phyloP scores from a whole-genome alignment of 2,888 invertebrate genomes.

The Acanthosepion lycidas region DNA sequence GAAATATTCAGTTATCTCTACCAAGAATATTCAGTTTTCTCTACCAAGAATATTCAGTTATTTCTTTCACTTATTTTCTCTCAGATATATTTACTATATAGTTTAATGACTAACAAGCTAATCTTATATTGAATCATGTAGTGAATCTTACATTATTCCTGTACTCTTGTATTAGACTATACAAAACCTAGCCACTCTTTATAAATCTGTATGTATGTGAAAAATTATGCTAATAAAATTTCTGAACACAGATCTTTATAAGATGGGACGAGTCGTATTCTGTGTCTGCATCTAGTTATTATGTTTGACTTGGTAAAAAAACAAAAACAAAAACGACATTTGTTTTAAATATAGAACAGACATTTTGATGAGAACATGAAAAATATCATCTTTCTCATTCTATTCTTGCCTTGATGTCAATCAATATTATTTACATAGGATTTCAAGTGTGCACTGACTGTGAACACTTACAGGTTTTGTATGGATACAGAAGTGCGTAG shows the following conservation, averaged over 20 bases:
- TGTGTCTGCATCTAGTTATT: neutral
- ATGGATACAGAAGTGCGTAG: no score
- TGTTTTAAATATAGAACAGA: conserved; percentile 23
- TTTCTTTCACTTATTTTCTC: no score
- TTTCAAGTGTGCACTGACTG: neutral
- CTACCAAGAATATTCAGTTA: no score
- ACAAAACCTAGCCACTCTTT: no score
- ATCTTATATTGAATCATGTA: no score
- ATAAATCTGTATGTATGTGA: no score
- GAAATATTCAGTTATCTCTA: no score
- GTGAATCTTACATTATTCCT: no score
- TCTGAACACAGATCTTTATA: neutral
- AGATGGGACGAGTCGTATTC: neutral
- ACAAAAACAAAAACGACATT: neutral
- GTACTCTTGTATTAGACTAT: no score
- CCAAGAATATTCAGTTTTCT: no score
- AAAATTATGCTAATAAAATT: neutral
- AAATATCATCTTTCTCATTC: conserved; percentile 3
- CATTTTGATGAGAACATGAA: conserved; percentile 33
- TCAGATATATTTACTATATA: no score
- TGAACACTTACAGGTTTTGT: neutral
- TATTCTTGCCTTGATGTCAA: neutral
- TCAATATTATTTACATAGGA: conserved; percentile 23
- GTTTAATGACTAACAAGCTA: no score
- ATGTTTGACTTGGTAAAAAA: neutral